These are phyloP conservation scores for Anarhynchus alexandrinus DNA, from an alignment of 2,113 vertebrate genomes.

Conservation along the genomic window DNA sequence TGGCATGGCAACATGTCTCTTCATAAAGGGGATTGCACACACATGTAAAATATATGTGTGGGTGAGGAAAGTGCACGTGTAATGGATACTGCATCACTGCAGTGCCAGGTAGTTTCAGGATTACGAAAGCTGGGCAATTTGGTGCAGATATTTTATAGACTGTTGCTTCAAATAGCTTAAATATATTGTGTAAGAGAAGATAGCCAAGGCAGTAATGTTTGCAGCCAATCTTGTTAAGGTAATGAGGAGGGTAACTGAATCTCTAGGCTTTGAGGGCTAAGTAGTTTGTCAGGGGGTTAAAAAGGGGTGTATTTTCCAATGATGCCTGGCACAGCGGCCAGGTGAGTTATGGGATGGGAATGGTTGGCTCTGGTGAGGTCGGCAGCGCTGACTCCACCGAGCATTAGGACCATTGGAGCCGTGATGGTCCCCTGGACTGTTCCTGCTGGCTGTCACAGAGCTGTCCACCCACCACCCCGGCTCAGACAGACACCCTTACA, in stretches of 20 bases:
- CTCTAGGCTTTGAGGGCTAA: not conserved
- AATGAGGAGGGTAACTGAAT: not conserved
- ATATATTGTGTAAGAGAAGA: not conserved
- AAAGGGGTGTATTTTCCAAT: not conserved
- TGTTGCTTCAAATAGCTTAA: not conserved
- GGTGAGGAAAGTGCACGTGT: not conserved
- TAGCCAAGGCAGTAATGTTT: not conserved
- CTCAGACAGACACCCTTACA: not conserved
- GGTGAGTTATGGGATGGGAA: accelerated
- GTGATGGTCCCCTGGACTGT: accelerated
- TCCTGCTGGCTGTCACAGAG: not conserved
- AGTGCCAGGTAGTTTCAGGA: not conserved
- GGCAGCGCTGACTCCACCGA: not conserved
- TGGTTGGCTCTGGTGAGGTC: not conserved
- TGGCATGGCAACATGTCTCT: not conserved
- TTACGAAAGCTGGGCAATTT: not conserved
- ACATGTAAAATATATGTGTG: not conserved
- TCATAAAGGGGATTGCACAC: not conserved
- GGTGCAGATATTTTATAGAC: not conserved
- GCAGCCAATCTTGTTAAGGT: not conserved
- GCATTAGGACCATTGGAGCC: not conserved
- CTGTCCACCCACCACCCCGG: accelerated
- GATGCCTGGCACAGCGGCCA: not conserved
- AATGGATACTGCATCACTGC: not conserved
- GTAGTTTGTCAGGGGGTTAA: not conserved